Percentiles rank a stretch among this genome's conserved stretches.
Evolutionary conservation across 2,888 invertebrate genomes (phyloP).

Genomic region (Erebia aethiops): DNA sequence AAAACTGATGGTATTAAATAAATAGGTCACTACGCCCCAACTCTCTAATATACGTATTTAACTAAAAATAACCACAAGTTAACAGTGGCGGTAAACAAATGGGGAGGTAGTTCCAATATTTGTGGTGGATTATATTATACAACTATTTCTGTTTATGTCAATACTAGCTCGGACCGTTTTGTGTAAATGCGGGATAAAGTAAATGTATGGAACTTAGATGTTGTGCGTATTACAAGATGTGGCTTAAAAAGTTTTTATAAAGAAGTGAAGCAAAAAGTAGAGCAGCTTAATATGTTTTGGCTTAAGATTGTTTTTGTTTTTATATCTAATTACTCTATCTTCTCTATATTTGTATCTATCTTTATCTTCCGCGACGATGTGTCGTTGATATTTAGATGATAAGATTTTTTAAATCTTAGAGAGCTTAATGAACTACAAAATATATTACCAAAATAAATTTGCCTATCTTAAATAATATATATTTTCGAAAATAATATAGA

Average conservation of each 20-base stretch:
- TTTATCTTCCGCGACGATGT: too few relatives aligned
- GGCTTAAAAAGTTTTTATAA: neutral
- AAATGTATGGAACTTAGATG: conserved; percentile 27
- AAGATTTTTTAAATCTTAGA: too few relatives aligned
- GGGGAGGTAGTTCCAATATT: conserved; percentile 41
- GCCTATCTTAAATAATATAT: too few relatives aligned
- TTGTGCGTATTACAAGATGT: conserved; percentile 5
- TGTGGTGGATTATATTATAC: conserved; percentile 31
- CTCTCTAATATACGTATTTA: conserved; percentile 15
- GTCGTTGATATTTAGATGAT: too few relatives aligned
- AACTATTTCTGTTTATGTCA: conserved; percentile 45
- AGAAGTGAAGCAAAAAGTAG: neutral
- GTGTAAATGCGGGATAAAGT: conserved; percentile 38
- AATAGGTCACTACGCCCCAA: conserved; percentile 7
- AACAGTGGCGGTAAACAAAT: conserved; percentile 23
- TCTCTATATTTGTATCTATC: too few relatives aligned
- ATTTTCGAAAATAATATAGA: too few relatives aligned
- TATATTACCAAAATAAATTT: too few relatives aligned
- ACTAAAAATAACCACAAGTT: conserved; percentile 24
- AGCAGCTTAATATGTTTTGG: too few relatives aligned
- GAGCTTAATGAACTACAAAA: too few relatives aligned
- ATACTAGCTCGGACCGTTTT: conserved; percentile 38
- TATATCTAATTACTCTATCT: too few relatives aligned
- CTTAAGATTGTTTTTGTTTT: too few relatives aligned
- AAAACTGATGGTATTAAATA: neutral